These are phyloP conservation scores for Zosterops pallidus DNA, from an alignment of 2,113 vertebrate species.

Conservation along the genomic window DNA sequence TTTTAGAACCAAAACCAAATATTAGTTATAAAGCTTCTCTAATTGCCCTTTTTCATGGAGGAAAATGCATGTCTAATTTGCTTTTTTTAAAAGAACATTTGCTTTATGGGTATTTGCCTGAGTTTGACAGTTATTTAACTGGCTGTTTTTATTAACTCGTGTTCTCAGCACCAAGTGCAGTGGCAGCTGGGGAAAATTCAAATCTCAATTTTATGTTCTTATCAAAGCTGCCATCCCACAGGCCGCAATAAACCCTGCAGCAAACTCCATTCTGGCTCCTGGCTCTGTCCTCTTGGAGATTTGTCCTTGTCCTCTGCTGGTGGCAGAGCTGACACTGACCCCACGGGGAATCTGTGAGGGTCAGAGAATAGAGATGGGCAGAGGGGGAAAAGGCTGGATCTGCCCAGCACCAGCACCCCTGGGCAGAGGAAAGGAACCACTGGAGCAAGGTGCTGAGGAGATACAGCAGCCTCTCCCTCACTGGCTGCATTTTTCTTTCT, in stretches of 20 bases:
- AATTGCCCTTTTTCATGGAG: constrained; percentile 66
- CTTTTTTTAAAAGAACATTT: constrained; percentile 58
- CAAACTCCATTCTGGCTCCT: not conserved
- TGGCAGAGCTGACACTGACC: rapidly evolving
- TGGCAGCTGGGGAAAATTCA: constrained; percentile 65
- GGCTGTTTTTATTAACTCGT: constrained; percentile 71
- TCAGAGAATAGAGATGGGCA: not conserved
- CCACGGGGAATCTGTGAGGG: rapidly evolving
- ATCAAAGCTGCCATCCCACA: constrained; percentile 17
- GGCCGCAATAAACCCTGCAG: constrained; percentile 9
- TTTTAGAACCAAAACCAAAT: constrained; percentile 63
- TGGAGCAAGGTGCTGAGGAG: not conserved
- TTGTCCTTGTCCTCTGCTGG: not conserved
- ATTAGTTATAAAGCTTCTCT: constrained; percentile 68
- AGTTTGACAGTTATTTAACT: constrained; percentile 74
- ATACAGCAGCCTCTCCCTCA: not conserved
- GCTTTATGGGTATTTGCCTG: constrained; percentile 67
- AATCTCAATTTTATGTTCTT: constrained; percentile 61
- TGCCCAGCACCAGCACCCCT: not conserved
- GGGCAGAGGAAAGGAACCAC: not conserved
- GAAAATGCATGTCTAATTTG: constrained; percentile 64
- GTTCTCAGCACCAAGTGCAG: constrained; percentile 58
- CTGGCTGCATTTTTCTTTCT: no score
- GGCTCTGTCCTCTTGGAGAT: not conserved
- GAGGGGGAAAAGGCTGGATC: not conserved